A percentile compares a stretch with the other conserved stretches of the same genome.
Conservation (phyloP, 2,888 invertebrate genomes). For the Eudemis profundana region DNA sequence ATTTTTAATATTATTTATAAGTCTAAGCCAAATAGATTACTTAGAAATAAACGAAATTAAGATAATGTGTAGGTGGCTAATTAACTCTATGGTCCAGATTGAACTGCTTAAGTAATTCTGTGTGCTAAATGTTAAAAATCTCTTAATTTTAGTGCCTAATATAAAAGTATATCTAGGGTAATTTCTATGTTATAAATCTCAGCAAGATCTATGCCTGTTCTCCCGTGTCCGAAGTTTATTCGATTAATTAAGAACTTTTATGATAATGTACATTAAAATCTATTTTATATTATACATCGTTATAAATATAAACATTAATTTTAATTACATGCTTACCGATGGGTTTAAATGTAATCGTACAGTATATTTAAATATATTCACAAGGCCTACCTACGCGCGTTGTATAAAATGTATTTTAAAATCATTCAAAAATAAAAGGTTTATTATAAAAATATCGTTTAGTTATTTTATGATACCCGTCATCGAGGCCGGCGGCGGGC, state of each 20-base stretch:
- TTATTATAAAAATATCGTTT: constrained; percentile 57
- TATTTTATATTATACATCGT: constrained; percentile 76
- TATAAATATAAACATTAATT: constrained; percentile 71
- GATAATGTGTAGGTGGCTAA: constrained; percentile 60
- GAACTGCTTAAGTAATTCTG: constrained; percentile 61
- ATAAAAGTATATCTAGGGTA: constrained; percentile 57
- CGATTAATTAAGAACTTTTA: constrained; percentile 61
- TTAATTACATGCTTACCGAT: constrained; percentile 74
- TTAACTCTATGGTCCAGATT: constrained; percentile 62
- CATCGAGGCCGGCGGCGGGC: neutral
- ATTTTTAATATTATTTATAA: constrained; percentile 54
- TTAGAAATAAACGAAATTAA: constrained; percentile 59
- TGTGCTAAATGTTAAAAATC: constrained; percentile 62
- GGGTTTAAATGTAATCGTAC: constrained; percentile 67
- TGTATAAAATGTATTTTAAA: constrained; percentile 74
- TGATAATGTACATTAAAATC: constrained; percentile 73
- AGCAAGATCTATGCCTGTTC: constrained; percentile 60
- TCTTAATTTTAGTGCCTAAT: constrained; percentile 75
- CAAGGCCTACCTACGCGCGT: constrained; percentile 71
- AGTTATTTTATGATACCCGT: constrained; percentile 30
- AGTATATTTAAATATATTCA: constrained; percentile 70
- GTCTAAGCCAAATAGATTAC: constrained; percentile 67
- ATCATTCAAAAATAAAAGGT: constrained; percentile 74
- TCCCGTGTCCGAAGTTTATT: constrained; percentile 61
- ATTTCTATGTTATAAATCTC: constrained; percentile 57